Percentiles rank a stretch among this genome's conserved stretches.
Evolutionary conservation across 2,888 invertebrate genomes (phyloP).

Genomic region (Andrena trimmerana): DNA sequence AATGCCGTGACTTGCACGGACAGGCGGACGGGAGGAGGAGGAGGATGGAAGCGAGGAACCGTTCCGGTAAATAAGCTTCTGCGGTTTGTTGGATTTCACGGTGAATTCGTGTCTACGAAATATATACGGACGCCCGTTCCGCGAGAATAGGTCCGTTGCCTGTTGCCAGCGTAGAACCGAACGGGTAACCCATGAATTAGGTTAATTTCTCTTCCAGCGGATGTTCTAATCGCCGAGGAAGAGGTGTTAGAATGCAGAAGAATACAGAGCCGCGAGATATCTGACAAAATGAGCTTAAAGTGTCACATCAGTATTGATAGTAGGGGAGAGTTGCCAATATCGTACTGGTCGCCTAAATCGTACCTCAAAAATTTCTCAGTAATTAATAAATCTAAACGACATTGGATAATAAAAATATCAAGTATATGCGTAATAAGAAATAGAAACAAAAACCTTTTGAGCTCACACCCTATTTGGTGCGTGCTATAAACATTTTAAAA

Average conservation of each 20-base stretch:
- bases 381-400: too few relatives aligned
- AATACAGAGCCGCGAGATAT: background rate
- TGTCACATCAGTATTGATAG: too few relatives aligned
- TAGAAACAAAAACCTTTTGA: too few relatives aligned
- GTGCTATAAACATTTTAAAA: too few relatives aligned
- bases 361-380: too few relatives aligned
- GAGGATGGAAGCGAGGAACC: constrained; percentile 22
- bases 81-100: constrained; percentile 62
- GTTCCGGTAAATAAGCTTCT: constrained; percentile 65
- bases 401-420: too few relatives aligned
- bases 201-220: constrained; percentile 22
- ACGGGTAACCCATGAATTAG: constrained; percentile 26
- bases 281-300: background rate
- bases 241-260: background rate
- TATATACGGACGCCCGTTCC: constrained; percentile 32
- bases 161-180: constrained; percentile 42
- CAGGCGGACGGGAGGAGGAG: background rate
- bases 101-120: constrained; percentile 54
- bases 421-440: too few relatives aligned
- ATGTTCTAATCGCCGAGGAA: background rate
- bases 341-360: too few relatives aligned
- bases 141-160: constrained; percentile 24
- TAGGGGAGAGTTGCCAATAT: too few relatives aligned
- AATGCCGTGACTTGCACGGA: constrained; percentile 29
- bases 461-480: too few relatives aligned